These are phyloP conservation scores for Xiphorhynchus elegans DNA, from an alignment of 2,113 vertebrate genomes.

Conservation along the genomic window DNA sequence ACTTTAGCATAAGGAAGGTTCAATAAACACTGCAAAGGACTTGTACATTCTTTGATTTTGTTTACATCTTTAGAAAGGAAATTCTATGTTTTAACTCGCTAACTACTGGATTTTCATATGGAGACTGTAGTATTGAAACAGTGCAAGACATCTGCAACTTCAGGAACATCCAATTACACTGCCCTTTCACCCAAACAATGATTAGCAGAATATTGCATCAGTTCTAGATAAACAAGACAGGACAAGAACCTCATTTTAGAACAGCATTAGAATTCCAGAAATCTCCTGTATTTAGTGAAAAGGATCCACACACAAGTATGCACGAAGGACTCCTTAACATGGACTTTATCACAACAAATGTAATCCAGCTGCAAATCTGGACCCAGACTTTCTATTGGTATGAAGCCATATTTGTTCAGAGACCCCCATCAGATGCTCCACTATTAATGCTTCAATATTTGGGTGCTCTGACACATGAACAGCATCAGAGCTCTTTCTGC, in stretches of 20 bases:
- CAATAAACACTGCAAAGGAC: constrained; percentile 36
- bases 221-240: constrained; percentile 2
- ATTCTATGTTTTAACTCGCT: neutral
- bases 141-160: neutral
- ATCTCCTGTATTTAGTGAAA: neutral
- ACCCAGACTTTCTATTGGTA: constrained; percentile 58
- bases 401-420: constrained; percentile 43
- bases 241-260: neutral
- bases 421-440: neutral
- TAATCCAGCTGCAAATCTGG: constrained; percentile 38
- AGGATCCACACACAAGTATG: constrained; percentile 25
- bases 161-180: neutral
- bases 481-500: constrained; percentile 3
- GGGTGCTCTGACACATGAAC: neutral
- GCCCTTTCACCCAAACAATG: constrained; percentile 19
- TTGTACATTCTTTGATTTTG: constrained; percentile 76
- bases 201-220: constrained; percentile 69
- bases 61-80: constrained; percentile 62
- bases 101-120: constrained; percentile 21
- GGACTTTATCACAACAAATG: constrained; percentile 38
- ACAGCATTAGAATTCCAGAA: neutral
- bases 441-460: constrained; percentile 36
- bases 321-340: constrained; percentile 10
- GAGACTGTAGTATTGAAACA: constrained; percentile 41
- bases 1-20: constrained; percentile 67